Conservation (phyloP, 2,888 invertebrate species). For the Hedychridium roseum region DNA sequence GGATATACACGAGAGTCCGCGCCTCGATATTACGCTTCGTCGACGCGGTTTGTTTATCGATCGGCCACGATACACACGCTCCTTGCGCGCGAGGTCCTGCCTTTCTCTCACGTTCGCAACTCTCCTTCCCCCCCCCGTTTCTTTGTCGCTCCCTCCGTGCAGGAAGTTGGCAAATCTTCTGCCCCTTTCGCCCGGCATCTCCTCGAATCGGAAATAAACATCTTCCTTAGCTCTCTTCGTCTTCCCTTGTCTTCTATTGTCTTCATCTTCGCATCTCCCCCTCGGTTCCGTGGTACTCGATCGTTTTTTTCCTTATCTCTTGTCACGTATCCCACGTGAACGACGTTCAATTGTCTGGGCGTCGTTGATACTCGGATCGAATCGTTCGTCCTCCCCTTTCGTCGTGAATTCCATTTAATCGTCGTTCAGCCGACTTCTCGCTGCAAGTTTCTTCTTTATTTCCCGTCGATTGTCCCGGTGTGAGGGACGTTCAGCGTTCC, state of each 20-base stretch:
- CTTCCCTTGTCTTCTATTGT: not conserved
- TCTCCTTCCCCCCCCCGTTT: slow-evolving; percentile 15
- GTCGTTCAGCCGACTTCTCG: not conserved
- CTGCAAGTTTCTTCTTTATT: slow-evolving; percentile 5
- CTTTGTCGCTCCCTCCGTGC: not conserved
- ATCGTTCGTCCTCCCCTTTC: too few species aligned
- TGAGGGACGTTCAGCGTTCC: not conserved
- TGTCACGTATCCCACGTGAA: too few species aligned
- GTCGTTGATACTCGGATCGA: too few species aligned
- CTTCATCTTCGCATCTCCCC: slow-evolving; percentile 1
- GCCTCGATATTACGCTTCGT: slow-evolving; percentile 34
- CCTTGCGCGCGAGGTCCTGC: slow-evolving; percentile 29
- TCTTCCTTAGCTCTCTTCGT: slow-evolving; percentile 6
- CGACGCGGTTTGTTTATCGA: slow-evolving; percentile 38
- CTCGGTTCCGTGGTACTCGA: slow-evolving; percentile 3
- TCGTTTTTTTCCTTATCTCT: too few species aligned
- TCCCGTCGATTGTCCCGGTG: not conserved
- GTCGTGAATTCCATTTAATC: not conserved
- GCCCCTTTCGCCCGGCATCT: too few species aligned
- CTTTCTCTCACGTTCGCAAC: slow-evolving; percentile 36
- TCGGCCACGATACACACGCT: slow-evolving; percentile 28
- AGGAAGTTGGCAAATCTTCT: too few species aligned
- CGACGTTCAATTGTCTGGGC: too few species aligned
- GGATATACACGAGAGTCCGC: slow-evolving; percentile 27
- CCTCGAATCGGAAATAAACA: too few species aligned